Evolutionary conservation across 1,140 invertebrate species (phyloP).

Genomic region (Nixonia krombeini): DNA sequence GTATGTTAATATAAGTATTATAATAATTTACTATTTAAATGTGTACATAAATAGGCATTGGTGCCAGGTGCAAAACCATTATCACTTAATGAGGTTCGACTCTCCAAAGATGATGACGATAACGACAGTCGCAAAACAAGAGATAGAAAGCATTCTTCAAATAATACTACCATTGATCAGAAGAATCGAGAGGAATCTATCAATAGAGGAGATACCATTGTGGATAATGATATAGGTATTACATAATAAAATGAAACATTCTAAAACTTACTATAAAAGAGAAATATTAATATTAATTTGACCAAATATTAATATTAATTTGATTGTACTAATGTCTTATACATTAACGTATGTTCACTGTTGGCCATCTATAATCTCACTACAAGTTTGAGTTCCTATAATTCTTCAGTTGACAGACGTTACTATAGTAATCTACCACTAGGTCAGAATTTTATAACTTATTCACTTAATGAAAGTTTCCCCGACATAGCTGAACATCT

Average conservation of each 20-base stretch:
- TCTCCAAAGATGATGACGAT: constrained; percentile 69
- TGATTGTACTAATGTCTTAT: too few species aligned
- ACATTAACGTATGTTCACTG: too few species aligned
- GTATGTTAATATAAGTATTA: constrained; percentile 3
- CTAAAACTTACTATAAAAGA: too few species aligned
- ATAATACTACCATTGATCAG: constrained; percentile 48
- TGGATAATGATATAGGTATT: constrained; percentile 67
- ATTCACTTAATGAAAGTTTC: too few species aligned
- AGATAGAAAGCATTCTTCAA: constrained; percentile 58
- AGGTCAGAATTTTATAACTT: too few species aligned
- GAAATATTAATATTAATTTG: too few species aligned
- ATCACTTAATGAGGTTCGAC: constrained; percentile 69
- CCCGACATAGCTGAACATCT: too few species aligned
- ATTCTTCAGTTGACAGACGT: too few species aligned
- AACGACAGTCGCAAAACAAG: constrained; percentile 54
- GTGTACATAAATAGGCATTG: constrained; percentile 61
- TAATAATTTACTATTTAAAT: constrained; percentile 10
- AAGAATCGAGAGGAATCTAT: constrained; percentile 53
- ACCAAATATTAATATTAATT: too few species aligned
- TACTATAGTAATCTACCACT: too few species aligned
- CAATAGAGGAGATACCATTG: constrained; percentile 55
- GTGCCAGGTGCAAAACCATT: constrained; percentile 74
- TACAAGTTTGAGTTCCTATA: too few species aligned
- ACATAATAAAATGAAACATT: constrained; percentile 9
- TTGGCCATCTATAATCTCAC: too few species aligned